These are phyloP conservation scores for Distichodus sexfasciatus DNA, from an alignment of 2,797 vertebrate genomes.

Conservation along the genomic window DNA sequence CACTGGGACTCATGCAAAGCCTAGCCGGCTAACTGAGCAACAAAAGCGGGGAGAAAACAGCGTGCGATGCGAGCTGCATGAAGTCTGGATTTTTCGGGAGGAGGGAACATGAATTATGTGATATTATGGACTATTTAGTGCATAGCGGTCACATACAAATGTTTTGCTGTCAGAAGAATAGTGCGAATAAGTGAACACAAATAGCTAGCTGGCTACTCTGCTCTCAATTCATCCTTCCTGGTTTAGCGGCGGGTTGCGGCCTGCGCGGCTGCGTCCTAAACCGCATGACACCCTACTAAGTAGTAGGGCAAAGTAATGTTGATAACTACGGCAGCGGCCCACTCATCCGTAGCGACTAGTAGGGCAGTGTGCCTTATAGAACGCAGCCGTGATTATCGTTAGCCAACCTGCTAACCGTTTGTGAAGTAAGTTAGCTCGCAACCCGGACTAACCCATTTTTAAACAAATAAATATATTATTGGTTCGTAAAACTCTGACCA, in stretches of 20 bases:
- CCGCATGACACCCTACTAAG: too few relatives aligned
- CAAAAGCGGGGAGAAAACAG: not conserved
- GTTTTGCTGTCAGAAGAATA: not conserved
- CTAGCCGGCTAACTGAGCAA: not conserved
- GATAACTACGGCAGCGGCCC: too few relatives aligned
- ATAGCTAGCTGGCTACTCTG: not conserved
- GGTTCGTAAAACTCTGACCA: not conserved
- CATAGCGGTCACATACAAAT: not conserved
- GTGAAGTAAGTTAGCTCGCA: constrained; percentile 5
- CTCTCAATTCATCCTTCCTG: constrained; percentile 43
- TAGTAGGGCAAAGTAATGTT: too few relatives aligned
- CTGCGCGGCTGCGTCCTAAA: constrained; percentile 45
- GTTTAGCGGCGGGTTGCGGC: constrained; percentile 53
- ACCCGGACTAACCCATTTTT: not conserved
- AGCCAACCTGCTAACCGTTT: not conserved
- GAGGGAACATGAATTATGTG: not conserved
- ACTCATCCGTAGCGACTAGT: too few relatives aligned
- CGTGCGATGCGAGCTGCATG: not conserved
- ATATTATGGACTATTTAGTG: not conserved
- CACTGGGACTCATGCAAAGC: not conserved
- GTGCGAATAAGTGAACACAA: constrained; percentile 27
- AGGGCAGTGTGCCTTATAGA: too few relatives aligned
- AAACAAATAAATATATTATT: not conserved
- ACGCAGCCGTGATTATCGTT: too few relatives aligned
- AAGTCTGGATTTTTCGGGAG: not conserved